Conservation (phyloP, 64 coral and sea anemone species). For the Acropora tenuis region DNA sequence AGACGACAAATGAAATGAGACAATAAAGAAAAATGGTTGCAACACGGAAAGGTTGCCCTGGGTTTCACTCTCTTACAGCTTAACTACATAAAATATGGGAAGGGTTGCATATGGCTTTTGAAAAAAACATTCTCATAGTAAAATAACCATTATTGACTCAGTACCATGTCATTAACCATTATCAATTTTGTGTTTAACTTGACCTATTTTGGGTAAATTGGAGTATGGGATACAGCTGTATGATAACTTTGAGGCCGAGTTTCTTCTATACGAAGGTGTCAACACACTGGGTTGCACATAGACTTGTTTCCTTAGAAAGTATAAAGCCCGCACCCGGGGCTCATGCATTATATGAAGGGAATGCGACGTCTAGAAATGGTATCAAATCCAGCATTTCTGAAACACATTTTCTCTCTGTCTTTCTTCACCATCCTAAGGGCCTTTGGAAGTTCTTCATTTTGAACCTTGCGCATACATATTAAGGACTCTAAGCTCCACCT, state of each 20-base stretch:
- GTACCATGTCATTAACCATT: conserved; percentile 8
- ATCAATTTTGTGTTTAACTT: conserved; percentile 28
- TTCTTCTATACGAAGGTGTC: neutral
- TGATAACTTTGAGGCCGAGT: conserved; percentile 6
- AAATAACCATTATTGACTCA: conserved; percentile 8
- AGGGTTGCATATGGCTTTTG: conserved; percentile 9
- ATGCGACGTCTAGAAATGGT: neutral
- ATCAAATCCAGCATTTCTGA: conserved; percentile 23
- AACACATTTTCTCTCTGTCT: conserved; percentile 7
- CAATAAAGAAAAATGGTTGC: conserved; percentile 18
- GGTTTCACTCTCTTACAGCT: neutral
- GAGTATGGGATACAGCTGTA: conserved; percentile 13
- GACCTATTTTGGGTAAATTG: conserved; percentile 8
- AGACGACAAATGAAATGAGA: neutral
- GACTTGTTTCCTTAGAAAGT: conserved; percentile 13
- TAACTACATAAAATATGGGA: conserved; percentile 1
- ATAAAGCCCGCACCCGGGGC: neutral
- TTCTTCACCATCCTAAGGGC: neutral
- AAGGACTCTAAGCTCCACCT: neutral
- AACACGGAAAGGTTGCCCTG: conserved; percentile 3
- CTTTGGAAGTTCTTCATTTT: neutral
- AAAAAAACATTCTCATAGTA: neutral
- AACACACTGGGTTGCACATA: conserved; percentile 1
- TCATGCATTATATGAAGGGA: conserved; percentile 13
- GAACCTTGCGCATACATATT: too few relatives aligned